Conservation (phyloP, 2,113 vertebrate species). For the Tragelaphus imberbis region DNA sequence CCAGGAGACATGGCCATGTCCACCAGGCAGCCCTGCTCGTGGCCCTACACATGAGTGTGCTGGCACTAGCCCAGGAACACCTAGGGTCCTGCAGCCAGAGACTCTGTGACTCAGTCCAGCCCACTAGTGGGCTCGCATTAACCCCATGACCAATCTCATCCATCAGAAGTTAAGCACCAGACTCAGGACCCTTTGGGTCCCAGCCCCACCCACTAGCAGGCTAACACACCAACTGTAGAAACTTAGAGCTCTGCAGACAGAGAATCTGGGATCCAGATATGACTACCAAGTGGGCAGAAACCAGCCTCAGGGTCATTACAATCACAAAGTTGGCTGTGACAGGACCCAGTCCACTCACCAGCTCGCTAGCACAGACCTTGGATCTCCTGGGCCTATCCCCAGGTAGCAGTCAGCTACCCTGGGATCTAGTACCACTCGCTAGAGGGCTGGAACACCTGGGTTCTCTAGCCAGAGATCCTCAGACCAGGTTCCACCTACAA, state of each 20-base stretch:
- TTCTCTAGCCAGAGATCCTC: background rate
- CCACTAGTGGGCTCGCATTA: background rate
- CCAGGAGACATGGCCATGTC: background rate
- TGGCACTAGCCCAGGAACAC: background rate
- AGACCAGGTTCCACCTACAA: background rate
- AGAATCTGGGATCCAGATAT: background rate
- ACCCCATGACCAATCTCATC: background rate
- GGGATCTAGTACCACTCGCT: background rate
- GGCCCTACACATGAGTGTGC: background rate
- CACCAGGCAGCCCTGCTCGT: background rate
- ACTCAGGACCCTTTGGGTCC: background rate
- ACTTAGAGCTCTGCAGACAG: background rate
- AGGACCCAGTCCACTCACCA: background rate
- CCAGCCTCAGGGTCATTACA: background rate
- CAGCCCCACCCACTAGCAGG: background rate
- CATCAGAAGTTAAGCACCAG: background rate
- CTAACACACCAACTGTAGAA: background rate
- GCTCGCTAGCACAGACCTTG: background rate
- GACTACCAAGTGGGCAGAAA: background rate
- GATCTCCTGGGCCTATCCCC: background rate
- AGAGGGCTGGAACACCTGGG: background rate
- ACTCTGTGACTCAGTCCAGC: background rate
- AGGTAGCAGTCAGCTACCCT: background rate
- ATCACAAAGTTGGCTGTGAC: background rate
- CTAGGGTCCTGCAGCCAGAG: background rate